These are phyloP conservation scores for Trichosurus vulpecula DNA, from an alignment of 2,797 vertebrate genomes.

Conservation along the genomic window DNA sequence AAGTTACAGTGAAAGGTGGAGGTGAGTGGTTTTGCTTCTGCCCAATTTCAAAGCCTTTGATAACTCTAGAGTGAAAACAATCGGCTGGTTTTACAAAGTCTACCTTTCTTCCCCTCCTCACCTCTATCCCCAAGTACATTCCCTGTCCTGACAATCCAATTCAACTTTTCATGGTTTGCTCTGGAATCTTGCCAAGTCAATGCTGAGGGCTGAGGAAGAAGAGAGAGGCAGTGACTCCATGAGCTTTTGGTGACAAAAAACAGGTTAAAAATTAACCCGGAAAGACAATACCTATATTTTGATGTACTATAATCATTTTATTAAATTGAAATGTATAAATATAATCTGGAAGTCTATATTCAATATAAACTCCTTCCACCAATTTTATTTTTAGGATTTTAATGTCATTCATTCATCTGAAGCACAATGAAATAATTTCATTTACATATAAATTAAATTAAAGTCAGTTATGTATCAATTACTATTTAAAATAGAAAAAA, in stretches of 20 bases:
- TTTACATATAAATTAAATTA: constrained; percentile 81
- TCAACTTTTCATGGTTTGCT: background rate
- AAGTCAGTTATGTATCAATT: constrained; percentile 73
- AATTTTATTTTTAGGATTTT: constrained; percentile 57
- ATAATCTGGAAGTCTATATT: constrained; percentile 72
- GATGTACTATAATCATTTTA: constrained; percentile 66
- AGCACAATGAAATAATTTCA: constrained; percentile 74
- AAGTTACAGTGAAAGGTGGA: background rate
- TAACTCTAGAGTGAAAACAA: background rate
- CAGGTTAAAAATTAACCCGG: constrained; percentile 37
- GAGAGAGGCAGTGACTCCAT: background rate
- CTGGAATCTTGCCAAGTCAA: constrained; percentile 8
- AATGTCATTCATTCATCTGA: constrained; percentile 67
- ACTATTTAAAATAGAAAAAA: constrained; percentile 69
- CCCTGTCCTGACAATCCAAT: background rate
- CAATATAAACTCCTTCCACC: constrained; percentile 60
- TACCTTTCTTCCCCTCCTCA: background rate
- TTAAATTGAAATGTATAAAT: constrained; percentile 73
- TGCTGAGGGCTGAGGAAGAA: background rate
- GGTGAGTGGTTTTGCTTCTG: background rate
- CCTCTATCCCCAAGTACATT: background rate
- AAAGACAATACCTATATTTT: constrained; percentile 46
- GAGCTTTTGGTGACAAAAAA: constrained; percentile 31
- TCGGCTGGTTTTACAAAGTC: background rate
- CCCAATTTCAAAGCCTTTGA: background rate